A percentile compares a stretch with the other conserved stretches of the same genome.
These are phyloP conservation scores for Drosophila demipolita DNA, from an alignment of 2,888 invertebrate species.

Conservation along the genomic window DNA sequence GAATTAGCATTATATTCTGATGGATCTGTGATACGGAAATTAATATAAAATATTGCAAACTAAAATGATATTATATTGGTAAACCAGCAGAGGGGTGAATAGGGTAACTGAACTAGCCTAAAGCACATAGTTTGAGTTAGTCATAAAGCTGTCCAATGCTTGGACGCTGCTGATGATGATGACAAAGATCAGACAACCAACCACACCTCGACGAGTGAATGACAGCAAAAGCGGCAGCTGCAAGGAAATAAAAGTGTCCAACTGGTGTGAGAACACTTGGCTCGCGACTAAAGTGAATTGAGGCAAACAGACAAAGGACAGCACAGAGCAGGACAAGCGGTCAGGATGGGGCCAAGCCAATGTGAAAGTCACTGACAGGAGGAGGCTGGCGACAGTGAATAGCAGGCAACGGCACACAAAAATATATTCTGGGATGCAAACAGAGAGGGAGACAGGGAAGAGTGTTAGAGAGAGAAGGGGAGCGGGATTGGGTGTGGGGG, in stretches of 20 bases:
- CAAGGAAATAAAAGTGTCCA: constrained; percentile 49
- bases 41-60: background rate
- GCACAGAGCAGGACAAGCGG: constrained; percentile 8
- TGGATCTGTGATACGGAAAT: background rate
- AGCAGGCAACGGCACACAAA: constrained; percentile 54
- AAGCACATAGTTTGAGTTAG: constrained; percentile 6
- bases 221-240: constrained; percentile 49
- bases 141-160: constrained; percentile 59
- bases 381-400: constrained; percentile 62
- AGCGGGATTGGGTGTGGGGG: constrained; percentile 25
- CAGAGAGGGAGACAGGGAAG: constrained; percentile 1
- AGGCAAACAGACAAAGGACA: constrained; percentile 8
- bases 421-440: constrained; percentile 29
- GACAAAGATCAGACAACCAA: constrained; percentile 68
- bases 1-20: background rate
- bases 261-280: constrained; percentile 30
- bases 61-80: background rate
- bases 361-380: constrained; percentile 33
- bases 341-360: constrained; percentile 4
- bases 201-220: constrained; percentile 54
- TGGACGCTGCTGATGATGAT: constrained; percentile 69
- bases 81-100: background rate
- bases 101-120: no score
- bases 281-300: constrained; percentile 18
- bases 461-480: constrained; percentile 21